These are phyloP conservation scores for Sturnira hondurensis DNA, from an alignment of 2,113 vertebrate species.

Conservation along the genomic window DNA sequence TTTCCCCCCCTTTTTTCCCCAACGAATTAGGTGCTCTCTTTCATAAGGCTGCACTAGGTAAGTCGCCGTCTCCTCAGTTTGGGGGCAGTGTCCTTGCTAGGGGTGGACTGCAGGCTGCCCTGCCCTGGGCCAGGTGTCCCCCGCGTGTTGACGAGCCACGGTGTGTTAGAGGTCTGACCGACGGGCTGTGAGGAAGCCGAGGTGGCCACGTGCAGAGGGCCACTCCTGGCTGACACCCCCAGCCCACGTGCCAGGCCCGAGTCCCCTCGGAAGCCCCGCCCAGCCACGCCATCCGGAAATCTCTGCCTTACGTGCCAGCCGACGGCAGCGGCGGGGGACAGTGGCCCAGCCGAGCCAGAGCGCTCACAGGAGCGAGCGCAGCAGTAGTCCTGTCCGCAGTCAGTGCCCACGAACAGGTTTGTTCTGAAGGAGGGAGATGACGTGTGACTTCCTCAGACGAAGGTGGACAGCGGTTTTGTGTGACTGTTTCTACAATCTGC, in stretches of 20 bases:
- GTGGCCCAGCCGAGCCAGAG: neutral
- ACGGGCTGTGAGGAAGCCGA: neutral
- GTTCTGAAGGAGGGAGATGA: neutral
- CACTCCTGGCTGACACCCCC: neutral
- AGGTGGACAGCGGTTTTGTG: conserved; percentile 42
- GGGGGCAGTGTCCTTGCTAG: neutral
- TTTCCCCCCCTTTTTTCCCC: neutral
- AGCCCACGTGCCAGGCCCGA: too few relatives aligned
- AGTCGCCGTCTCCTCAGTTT: neutral
- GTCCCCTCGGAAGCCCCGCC: neutral
- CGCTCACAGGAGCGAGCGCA: neutral
- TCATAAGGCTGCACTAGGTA: neutral
- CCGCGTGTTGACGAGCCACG: too few relatives aligned
- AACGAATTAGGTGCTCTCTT: neutral
- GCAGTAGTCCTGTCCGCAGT: neutral
- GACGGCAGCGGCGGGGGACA: neutral
- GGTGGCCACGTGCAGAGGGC: neutral
- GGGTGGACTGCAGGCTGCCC: neutral
- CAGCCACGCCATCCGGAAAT: neutral
- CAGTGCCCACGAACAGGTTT: neutral
- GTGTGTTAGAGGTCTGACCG: neutral
- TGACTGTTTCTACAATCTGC: conserved; percentile 4
- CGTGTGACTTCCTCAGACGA: neutral
- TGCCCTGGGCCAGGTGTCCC: neutral
- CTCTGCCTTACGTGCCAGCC: neutral